Conservation (phyloP, 92 coral and sea anemone genomes). For the Porites cylindrica region DNA sequence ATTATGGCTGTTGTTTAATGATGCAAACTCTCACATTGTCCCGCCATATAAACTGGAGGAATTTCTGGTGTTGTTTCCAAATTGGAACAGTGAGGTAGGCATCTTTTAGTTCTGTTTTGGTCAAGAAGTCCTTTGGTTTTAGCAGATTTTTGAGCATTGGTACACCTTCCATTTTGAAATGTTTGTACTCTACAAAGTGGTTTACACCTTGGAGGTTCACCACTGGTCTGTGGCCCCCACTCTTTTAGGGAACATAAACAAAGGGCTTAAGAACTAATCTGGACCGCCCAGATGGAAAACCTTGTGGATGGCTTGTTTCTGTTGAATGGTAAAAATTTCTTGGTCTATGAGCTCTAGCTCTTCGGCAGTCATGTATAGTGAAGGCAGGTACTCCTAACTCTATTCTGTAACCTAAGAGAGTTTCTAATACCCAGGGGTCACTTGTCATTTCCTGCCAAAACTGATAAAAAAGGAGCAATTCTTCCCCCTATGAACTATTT, state of each 20-base stretch:
- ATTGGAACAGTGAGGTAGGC: conserved; percentile 39
- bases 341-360: conserved; percentile 9
- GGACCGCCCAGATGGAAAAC: neutral
- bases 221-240: no score
- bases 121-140: conserved; percentile 34
- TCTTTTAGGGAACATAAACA: neutral
- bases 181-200: no score
- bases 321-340: neutral
- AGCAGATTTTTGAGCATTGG: conserved; percentile 33
- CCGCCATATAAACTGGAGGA: neutral
- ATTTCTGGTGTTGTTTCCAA: conserved; percentile 33
- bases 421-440: conserved; percentile 9
- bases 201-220: no score
- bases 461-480: conserved; percentile 27
- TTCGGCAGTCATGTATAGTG: neutral
- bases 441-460: neutral
- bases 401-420: conserved; percentile 7
- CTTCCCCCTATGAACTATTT: conserved; percentile 29
- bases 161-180: no score
- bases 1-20: no score
- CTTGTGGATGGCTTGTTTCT: conserved; percentile 1
- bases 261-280: conserved; percentile 18
- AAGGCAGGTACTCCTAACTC: conserved; percentile 2
- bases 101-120: conserved; percentile 61
- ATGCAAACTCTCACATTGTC: no score